A percentile compares a stretch with the other conserved stretches of the same genome.
Evolutionary conservation across 1,140 invertebrate species (phyloP).

Genomic region (Zaprionus kolodkinae): DNA sequence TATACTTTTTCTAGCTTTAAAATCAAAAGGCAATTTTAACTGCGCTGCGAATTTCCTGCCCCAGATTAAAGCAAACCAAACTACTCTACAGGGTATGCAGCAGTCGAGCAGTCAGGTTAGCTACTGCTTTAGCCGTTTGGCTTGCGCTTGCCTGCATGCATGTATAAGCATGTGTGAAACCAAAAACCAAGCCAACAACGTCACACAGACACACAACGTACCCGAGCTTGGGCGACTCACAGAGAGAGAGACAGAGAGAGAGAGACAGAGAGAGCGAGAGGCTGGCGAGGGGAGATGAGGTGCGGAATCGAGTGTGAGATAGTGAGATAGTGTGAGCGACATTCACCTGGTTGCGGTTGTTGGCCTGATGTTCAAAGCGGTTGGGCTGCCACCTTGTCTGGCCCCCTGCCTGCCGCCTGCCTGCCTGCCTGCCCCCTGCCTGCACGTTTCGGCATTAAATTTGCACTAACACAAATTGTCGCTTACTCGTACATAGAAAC

Average conservation of each 20-base stretch:
- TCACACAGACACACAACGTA: slow-evolving; percentile 31
- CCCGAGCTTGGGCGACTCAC: neutral
- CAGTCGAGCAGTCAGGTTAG: neutral
- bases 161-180: slow-evolving; percentile 79
- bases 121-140: slow-evolving; percentile 21
- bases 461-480: slow-evolving; percentile 82
- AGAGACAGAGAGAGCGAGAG: too few species aligned
- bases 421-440: slow-evolving; percentile 4
- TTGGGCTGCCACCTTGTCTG: slow-evolving; percentile 31
- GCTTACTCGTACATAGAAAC: slow-evolving; percentile 62
- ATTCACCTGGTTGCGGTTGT: slow-evolving; percentile 53
- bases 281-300: neutral
- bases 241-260: neutral
- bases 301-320: slow-evolving; percentile 11
- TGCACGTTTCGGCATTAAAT: slow-evolving; percentile 77
- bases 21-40: neutral
- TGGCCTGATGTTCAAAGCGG: slow-evolving; percentile 49
- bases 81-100: neutral
- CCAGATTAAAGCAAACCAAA: neutral
- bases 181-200: slow-evolving; percentile 65
- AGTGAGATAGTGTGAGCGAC: slow-evolving; percentile 34
- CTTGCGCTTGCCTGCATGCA: slow-evolving; percentile 57
- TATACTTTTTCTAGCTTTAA: neutral
- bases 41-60: neutral
- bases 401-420: neutral